Base-by-base conservation (phyloP, 2,797 vertebrate species). In the Tapera naevia region DNA sequence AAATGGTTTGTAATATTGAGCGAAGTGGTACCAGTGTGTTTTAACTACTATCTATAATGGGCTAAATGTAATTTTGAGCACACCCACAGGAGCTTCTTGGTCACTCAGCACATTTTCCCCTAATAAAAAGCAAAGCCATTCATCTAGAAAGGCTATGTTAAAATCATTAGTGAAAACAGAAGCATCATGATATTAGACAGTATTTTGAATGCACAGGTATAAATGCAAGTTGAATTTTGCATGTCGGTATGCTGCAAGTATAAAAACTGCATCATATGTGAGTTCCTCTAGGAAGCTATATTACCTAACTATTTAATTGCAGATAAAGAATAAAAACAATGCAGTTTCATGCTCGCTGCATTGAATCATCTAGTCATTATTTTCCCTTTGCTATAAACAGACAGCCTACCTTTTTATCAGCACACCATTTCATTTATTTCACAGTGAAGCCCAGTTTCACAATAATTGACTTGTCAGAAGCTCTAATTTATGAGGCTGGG, bases 391-490 rank as follows among this genome's bases (percentile, higher is more conserved):
- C 97, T 97, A 96, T 98, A 98, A 98, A 97, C 97, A 98, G 97
- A 97, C 97, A 97, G 94, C 98, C 97, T 97, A 97, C 97, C 96
- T 98, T 98, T 98, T 97, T 98, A 97, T 97, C 97, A 98, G 97
- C 98, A 98, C 96, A 98, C 96, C 97, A 98, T 98, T 98, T 98
- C 98, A 98, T 98, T 98, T 98, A 98, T 98, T 98, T 98, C 98
- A 97, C 98, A 97, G 97, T 98, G 97, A 98, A 98, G 97, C 97
- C 97, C 97, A 97, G 98, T 97, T 98, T 98, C 96, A 98, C 98
- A 98, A 98, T 98, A 98, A 98, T 98, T 98, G 98, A 98, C 98
- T 98, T 98, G 98, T 98, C 98, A 98, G 97, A 96, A 97, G 96
- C 98, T 97, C 97, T 98, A 98, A 98, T 98, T 98, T 98, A 98